phyloP scores from a whole-genome alignment of 2,113 vertebrate species.

The Bombycilla garrulus region DNA sequence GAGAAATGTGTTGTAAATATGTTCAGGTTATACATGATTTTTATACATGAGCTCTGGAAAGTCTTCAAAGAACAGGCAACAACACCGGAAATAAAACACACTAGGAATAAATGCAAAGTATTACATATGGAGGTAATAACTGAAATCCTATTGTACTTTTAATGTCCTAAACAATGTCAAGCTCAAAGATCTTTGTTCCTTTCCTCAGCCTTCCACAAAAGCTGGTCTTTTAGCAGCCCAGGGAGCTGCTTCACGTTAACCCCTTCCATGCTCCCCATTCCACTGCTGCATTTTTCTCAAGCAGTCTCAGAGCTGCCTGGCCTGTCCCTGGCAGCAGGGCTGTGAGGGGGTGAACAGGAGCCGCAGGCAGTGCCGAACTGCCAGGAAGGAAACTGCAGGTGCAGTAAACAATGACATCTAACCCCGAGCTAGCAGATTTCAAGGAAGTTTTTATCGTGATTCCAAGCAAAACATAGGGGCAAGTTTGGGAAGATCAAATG shows the following conservation, averaged over 20 bases:
- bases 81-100: neutral
- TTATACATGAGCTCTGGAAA: neutral
- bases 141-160: neutral
- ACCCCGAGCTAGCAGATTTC: neutral
- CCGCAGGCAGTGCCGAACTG: neutral
- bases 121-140: neutral
- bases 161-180: neutral
- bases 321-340: neutral
- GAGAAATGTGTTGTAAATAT: neutral
- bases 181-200: neutral
- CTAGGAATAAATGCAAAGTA: neutral
- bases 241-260: neutral
- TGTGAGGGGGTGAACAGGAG: neutral
- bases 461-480: neutral
- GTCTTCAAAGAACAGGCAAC: neutral
- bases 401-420: neutral
- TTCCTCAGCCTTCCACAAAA: neutral
- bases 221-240: neutral
- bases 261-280: neutral
- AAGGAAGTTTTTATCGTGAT: neutral
- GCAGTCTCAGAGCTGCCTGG: neutral
- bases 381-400: neutral
- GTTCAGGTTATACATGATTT: neutral
- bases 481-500: neutral
- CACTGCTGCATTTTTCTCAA: neutral